These are phyloP conservation scores for Cryptoprocta ferox DNA, from an alignment of 2,797 vertebrate genomes.

Conservation along the genomic window DNA sequence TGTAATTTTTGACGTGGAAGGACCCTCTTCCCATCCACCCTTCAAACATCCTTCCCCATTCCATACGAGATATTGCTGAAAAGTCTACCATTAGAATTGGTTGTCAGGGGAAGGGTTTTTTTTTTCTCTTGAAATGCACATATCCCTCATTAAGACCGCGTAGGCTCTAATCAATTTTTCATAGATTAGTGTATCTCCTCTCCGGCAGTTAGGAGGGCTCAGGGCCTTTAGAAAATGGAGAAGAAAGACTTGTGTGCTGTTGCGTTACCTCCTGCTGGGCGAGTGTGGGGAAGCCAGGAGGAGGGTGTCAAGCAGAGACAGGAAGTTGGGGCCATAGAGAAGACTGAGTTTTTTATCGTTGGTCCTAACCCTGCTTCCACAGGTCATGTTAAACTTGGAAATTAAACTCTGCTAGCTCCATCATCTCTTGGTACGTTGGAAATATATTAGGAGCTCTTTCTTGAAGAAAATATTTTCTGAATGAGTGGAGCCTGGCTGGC, in stretches of 20 bases:
- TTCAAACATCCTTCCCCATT: neutral
- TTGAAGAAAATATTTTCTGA: neutral
- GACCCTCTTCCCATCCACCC: neutral
- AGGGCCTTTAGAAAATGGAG: neutral
- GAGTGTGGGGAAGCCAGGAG: neutral
- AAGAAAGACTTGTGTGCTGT: neutral
- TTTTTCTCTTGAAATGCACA: neutral
- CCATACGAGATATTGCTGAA: neutral
- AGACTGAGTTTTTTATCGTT: neutral
- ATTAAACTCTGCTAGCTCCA: neutral
- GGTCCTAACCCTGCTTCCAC: neutral
- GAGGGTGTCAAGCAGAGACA: neutral
- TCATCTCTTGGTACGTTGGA: neutral
- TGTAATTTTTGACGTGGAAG: neutral
- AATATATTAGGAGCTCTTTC: neutral
- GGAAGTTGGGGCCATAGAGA: too few relatives aligned
- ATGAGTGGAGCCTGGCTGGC: neutral
- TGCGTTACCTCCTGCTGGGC: neutral
- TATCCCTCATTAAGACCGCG: neutral
- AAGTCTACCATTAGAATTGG: neutral
- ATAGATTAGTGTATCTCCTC: neutral
- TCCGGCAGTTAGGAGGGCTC: neutral
- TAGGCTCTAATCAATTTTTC: neutral
- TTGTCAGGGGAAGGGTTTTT: neutral
- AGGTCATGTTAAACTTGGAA: neutral